These are phyloP conservation scores for Helleia helle DNA, from an alignment of 2,888 invertebrate genomes.

Conservation along the genomic window DNA sequence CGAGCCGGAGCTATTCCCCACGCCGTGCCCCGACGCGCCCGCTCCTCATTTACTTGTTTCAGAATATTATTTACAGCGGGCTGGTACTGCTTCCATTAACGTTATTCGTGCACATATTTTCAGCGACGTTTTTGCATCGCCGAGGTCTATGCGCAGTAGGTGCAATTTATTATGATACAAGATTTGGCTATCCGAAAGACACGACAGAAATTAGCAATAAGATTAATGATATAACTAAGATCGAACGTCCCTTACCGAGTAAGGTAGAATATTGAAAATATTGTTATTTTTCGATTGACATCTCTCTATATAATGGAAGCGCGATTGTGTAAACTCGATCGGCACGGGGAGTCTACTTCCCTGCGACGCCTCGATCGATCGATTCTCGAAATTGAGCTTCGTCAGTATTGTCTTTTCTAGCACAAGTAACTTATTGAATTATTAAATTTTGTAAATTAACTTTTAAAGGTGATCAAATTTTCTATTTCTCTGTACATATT, in stretches of 20 bases:
- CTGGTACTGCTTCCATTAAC: constrained; percentile 64
- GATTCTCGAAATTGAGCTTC: constrained; percentile 31
- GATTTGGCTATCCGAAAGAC: constrained; percentile 56
- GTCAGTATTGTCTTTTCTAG: constrained; percentile 59
- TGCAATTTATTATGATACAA: constrained; percentile 34
- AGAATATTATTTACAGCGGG: constrained; percentile 45
- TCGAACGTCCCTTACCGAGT: constrained; percentile 74
- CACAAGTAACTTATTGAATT: constrained; percentile 53
- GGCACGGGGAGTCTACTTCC: constrained; percentile 1
- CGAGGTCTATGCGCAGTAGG: constrained; percentile 36
- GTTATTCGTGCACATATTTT: constrained; percentile 48
- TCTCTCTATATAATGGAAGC: constrained; percentile 47
- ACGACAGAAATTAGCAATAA: constrained; percentile 69
- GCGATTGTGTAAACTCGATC: not conserved
- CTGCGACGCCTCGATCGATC: constrained; percentile 16
- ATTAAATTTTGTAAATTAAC: constrained; percentile 64
- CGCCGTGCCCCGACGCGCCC: constrained; percentile 22
- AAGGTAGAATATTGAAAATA: constrained; percentile 68
- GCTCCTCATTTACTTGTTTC: constrained; percentile 18
- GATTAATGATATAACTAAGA: constrained; percentile 69
- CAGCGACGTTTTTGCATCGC: constrained; percentile 19
- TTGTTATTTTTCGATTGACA: constrained; percentile 63
- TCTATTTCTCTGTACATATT: constrained; percentile 70
- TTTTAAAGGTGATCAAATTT: constrained; percentile 65
- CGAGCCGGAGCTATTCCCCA: constrained; percentile 29